phyloP scores from a whole-genome alignment of 2,888 invertebrate genomes.

The Auanema freiburgensis region DNA sequence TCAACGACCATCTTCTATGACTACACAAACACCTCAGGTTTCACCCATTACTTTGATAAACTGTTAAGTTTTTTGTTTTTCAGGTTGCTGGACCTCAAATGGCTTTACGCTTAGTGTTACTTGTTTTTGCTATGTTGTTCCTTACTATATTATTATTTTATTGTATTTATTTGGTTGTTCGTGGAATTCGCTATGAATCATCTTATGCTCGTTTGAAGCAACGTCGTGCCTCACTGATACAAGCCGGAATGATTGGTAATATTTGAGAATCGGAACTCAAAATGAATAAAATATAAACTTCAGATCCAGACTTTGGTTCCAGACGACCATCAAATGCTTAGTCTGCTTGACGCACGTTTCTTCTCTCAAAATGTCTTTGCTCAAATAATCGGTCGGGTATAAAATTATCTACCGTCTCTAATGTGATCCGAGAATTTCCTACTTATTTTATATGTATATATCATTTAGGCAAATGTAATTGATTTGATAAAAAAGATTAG shows the following conservation, averaged over 20 bases:
- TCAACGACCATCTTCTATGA: background rate
- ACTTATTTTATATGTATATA: background rate
- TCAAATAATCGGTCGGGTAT: background rate
- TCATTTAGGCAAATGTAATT: background rate
- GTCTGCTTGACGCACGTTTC: background rate
- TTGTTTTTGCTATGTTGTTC: constrained; percentile 55
- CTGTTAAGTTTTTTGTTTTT: constrained; percentile 3
- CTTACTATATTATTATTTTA: constrained; percentile 52
- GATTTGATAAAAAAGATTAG: background rate
- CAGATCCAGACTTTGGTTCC: constrained; percentile 41
- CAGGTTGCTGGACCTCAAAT: constrained; percentile 33
- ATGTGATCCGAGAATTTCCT: constrained; percentile 1
- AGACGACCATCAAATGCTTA: constrained; percentile 30
- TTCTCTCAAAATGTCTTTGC: background rate
- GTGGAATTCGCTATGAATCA: constrained; percentile 46
- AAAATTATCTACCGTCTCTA: background rate
- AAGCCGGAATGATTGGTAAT: constrained; percentile 55
- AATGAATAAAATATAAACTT: constrained; percentile 12
- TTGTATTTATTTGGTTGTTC: constrained; percentile 53
- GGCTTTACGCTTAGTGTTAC: constrained; percentile 46
- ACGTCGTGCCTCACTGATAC: constrained; percentile 47
- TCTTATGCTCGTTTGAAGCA: constrained; percentile 38
- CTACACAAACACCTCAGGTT: background rate
- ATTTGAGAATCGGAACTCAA: constrained; percentile 4
- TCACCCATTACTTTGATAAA: constrained; percentile 7